Conservation (phyloP, 2,888 invertebrate genomes). For the Volucella inflata region DNA sequence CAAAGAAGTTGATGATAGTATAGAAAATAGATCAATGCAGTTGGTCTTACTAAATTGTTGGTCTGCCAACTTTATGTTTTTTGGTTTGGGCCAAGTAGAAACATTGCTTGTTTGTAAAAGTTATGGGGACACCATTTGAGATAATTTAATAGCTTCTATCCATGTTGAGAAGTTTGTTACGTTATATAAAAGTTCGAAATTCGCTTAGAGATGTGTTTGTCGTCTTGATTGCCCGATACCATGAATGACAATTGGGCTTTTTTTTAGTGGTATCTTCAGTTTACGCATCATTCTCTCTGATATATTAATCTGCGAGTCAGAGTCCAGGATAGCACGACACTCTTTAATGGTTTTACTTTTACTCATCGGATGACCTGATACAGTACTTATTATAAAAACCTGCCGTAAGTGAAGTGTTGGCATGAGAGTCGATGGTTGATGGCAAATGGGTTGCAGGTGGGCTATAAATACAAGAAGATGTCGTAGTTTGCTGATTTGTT, state of each 20-base stretch:
- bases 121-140: not conserved
- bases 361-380: not conserved
- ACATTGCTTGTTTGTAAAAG: not conserved
- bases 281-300: conserved; percentile 5
- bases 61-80: conserved; percentile 1
- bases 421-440: too few relatives aligned
- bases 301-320: not conserved
- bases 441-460: too few relatives aligned
- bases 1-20: not conserved
- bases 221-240: not conserved
- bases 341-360: not conserved
- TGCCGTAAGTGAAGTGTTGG: too few relatives aligned
- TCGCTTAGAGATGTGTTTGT: not conserved
- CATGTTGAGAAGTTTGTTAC: not conserved
- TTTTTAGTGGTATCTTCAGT: not conserved
- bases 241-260: not conserved
- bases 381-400: not conserved
- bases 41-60: not conserved
- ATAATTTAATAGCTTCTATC: not conserved
- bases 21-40: not conserved
- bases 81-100: not conserved
- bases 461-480: too few relatives aligned
- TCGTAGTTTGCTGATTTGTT: too few relatives aligned
- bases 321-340: not conserved
- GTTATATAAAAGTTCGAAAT: not conserved